phyloP scores from a whole-genome alignment of 2,797 vertebrate genomes.

The Enteromius viviparus region DNA sequence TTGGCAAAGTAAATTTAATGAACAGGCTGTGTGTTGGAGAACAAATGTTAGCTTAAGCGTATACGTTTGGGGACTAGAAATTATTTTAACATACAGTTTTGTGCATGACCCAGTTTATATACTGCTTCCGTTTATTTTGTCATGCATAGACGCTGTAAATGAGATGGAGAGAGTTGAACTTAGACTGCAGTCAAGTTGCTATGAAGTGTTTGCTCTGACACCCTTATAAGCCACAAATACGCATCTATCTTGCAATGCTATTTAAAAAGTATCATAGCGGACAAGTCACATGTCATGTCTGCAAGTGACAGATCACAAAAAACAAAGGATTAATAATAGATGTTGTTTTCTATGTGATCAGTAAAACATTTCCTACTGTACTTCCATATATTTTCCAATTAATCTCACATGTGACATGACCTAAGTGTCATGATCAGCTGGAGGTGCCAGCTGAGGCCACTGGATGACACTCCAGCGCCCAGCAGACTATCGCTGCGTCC shows the following conservation, averaged over 20 bases:
- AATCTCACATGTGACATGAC: neutral
- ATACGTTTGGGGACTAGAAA: neutral
- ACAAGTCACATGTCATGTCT: neutral
- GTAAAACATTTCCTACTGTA: neutral
- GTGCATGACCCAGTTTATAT: neutral
- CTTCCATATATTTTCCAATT: constrained; percentile 44
- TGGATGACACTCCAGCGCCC: too few species aligned
- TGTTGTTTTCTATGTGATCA: neutral
- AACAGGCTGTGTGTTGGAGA: neutral
- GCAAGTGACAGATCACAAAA: neutral
- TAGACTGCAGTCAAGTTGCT: neutral
- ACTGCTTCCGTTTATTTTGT: neutral
- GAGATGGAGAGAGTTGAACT: neutral
- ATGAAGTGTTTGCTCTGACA: neutral
- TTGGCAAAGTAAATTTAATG: neutral
- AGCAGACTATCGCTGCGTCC: too few species aligned
- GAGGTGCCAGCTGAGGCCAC: too few species aligned
- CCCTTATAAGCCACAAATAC: neutral
- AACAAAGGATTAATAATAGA: neutral
- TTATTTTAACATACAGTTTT: constrained; percentile 4
- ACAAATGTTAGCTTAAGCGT: neutral
- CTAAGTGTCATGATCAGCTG: too few species aligned
- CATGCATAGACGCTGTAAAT: neutral
- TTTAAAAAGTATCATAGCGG: neutral
- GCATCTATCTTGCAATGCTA: neutral